Conservation (phyloP, 2,113 vertebrate genomes). For the Nothobranchius furzeri region DNA sequence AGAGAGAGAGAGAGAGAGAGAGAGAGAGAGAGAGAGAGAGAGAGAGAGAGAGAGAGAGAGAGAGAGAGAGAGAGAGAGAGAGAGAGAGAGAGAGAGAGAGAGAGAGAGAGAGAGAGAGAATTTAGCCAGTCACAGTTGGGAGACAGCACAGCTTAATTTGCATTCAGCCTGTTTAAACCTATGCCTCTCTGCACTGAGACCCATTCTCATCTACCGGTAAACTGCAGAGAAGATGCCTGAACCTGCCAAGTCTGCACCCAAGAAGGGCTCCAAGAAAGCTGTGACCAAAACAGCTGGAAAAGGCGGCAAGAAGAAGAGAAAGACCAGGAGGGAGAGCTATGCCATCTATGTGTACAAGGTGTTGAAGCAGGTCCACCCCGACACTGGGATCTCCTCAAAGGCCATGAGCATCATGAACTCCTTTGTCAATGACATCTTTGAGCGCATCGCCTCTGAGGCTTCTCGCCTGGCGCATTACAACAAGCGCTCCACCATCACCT, state of each 20-base stretch:
- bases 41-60: no score
- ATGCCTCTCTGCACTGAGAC: no score
- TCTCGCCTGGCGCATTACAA: conserved; percentile 73
- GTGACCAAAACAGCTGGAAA: conserved; percentile 11
- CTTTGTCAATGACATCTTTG: conserved; percentile 62
- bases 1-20: no score
- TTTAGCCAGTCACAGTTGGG: no score
- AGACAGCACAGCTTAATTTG: no score
- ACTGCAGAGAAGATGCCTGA: conserved; percentile 1
- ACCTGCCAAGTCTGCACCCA: conserved; percentile 22
- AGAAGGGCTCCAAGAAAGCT: conserved; percentile 25
- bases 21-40: no score
- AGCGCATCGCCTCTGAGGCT: conserved; percentile 64
- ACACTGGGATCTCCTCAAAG: conserved; percentile 58
- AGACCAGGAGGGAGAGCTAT: conserved; percentile 47
- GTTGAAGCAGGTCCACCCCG: conserved; percentile 58
- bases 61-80: no score
- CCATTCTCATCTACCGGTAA: no score
- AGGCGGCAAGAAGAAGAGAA: conserved; percentile 26
- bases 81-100: no score
- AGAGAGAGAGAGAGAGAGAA: no score
- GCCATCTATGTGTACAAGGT: conserved; percentile 65
- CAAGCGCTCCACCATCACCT: conserved; percentile 73
- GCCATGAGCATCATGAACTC: conserved; percentile 67
- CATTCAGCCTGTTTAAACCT: no score